Conservation (phyloP, 2,113 vertebrate genomes). For the Salminus brasiliensis region DNA sequence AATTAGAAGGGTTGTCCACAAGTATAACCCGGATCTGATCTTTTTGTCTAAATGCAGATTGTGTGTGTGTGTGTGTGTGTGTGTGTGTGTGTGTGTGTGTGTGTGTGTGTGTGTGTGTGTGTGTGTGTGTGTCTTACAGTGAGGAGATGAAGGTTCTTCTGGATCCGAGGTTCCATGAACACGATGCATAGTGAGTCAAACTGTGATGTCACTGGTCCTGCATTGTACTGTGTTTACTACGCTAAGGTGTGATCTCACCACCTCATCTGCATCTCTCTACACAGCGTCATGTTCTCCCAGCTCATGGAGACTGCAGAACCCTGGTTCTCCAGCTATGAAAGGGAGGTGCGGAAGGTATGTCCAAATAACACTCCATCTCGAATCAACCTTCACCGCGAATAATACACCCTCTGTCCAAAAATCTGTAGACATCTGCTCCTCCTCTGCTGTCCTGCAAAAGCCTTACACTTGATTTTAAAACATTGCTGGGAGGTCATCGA, state of each 20-base stretch:
- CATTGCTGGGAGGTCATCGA: too few relatives aligned
- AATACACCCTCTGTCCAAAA: not conserved
- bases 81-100: too few relatives aligned
- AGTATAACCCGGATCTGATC: too few relatives aligned
- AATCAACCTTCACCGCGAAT: not conserved
- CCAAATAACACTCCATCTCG: not conserved
- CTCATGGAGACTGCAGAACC: conserved; percentile 82
- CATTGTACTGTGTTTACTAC: not conserved
- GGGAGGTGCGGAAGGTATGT: conserved; percentile 77
- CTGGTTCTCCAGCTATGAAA: conserved; percentile 81
- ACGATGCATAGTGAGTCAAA: conserved; percentile 95
- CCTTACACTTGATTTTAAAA: too few relatives aligned
- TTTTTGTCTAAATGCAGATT: not conserved
- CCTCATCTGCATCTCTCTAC: not conserved
- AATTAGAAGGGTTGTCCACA: too few relatives aligned
- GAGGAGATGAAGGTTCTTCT: conserved; percentile 95
- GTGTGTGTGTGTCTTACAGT: conserved; percentile 68
- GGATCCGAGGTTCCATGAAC: conserved; percentile 91
- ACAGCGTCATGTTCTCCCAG: conserved; percentile 78
- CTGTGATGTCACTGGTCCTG: not conserved
- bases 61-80: not conserved
- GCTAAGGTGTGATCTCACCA: not conserved
- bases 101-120: not conserved
- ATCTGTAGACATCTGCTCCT: too few relatives aligned
- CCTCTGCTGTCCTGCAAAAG: too few relatives aligned